Conservation (phyloP, 2,888 invertebrate genomes). For the Gonocerus acuteangulatus region DNA sequence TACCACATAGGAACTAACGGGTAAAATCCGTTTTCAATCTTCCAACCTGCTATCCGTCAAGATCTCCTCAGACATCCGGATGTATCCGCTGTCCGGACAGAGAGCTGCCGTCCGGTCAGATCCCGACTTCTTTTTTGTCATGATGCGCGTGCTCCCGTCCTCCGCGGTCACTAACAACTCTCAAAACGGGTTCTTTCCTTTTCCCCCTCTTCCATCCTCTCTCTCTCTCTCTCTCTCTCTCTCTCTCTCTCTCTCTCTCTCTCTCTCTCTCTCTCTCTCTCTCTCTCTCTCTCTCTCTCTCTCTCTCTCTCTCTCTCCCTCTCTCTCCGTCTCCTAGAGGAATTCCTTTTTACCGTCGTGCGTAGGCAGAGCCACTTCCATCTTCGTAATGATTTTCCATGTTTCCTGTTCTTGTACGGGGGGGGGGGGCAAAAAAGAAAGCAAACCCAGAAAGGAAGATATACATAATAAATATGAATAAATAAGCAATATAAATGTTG, state of each 20-base stretch:
- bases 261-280: constrained; percentile 17
- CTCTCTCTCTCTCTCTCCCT: neutral
- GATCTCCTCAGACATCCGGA: too few species aligned
- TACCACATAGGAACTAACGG: too few species aligned
- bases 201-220: constrained; percentile 14
- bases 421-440: too few species aligned
- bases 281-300: neutral
- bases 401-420: too few species aligned
- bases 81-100: neutral
- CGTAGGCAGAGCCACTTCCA: constrained; percentile 27
- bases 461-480: too few species aligned
- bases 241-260: constrained; percentile 6
- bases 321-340: constrained; percentile 14
- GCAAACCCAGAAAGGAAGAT: too few species aligned
- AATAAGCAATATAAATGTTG: too few species aligned
- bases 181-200: constrained; percentile 28
- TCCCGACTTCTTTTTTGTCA: constrained; percentile 30
- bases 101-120: constrained; percentile 28
- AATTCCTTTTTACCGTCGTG: constrained; percentile 32
- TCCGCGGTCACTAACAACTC: constrained; percentile 31
- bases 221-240: neutral
- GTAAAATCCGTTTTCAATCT: too few species aligned
- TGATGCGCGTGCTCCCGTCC: constrained; percentile 29
- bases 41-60: too few species aligned
- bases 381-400: too few species aligned